phyloP scores from a whole-genome alignment of 2,888 invertebrate species.

The Salpingus planirostris region DNA sequence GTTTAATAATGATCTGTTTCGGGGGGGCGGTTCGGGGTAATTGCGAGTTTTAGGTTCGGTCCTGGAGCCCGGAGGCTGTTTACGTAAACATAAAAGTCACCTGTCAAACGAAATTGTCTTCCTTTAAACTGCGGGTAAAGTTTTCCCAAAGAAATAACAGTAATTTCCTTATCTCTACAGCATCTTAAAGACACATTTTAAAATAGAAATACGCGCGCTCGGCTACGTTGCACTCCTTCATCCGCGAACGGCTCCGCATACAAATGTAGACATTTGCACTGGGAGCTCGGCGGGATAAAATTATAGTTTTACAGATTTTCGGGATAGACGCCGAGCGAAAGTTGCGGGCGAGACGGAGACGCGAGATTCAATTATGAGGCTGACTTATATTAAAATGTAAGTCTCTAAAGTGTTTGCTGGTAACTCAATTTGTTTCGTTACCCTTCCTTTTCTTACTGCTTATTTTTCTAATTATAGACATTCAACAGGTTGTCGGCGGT shows the following conservation, averaged over 20 bases:
- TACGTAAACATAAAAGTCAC: constrained; percentile 10
- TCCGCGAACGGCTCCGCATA: constrained; percentile 23
- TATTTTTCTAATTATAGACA: constrained; percentile 33
- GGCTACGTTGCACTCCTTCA: constrained; percentile 17
- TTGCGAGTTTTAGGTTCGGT: no score
- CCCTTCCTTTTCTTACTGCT: constrained; percentile 28
- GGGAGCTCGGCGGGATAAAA: constrained; percentile 22
- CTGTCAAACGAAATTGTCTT: constrained; percentile 9
- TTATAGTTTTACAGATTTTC: constrained; percentile 31
- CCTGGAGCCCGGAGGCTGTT: constrained; percentile 4
- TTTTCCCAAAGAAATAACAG: constrained; percentile 14
- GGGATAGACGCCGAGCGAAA: constrained; percentile 1
- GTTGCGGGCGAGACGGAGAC: constrained; percentile 19
- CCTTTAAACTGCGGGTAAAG: no score
- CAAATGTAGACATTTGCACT: constrained; percentile 27
- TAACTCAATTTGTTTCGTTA: constrained; percentile 40
- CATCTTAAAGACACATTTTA: constrained; percentile 14
- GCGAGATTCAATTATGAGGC: constrained; percentile 29
- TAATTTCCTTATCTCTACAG: constrained; percentile 14
- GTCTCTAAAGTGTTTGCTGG: constrained; percentile 36
- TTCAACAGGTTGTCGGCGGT: constrained; percentile 34
- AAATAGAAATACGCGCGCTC: constrained; percentile 9
- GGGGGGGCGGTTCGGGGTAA: constrained; percentile 2
- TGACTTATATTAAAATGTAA: constrained; percentile 34
- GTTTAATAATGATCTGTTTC: constrained; percentile 1